These are phyloP conservation scores for Gadus macrocephalus DNA, from an alignment of 2,113 vertebrate genomes.

Conservation along the genomic window DNA sequence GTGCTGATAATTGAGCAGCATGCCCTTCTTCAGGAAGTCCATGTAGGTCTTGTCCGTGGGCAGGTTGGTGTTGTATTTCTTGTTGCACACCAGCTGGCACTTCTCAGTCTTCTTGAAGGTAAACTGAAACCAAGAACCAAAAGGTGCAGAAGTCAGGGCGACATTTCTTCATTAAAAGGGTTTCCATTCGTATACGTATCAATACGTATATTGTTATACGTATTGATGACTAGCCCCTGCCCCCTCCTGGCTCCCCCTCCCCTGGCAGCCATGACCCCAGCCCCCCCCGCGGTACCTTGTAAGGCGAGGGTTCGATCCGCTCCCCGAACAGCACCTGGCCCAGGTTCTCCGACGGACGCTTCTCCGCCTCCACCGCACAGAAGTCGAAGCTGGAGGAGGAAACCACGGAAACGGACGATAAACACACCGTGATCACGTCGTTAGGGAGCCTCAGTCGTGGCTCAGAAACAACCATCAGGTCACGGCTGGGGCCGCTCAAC, in stretches of 20 bases:
- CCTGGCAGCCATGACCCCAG: too few relatives aligned
- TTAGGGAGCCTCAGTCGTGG: not conserved
- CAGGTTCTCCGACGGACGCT: constrained; percentile 91
- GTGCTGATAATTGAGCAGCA: constrained; percentile 94
- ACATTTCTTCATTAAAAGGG: not conserved
- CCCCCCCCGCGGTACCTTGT: constrained; percentile 74
- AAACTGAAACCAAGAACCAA: constrained; percentile 74
- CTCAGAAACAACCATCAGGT: too few relatives aligned
- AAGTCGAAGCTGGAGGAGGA: constrained; percentile 84
- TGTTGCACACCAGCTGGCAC: constrained; percentile 82
- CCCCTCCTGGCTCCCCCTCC: too few relatives aligned
- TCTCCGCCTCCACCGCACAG: constrained; percentile 77
- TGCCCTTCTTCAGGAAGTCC: constrained; percentile 91
- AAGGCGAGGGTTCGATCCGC: constrained; percentile 89
- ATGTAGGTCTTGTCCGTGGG: constrained; percentile 77
- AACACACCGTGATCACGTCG: not conserved
- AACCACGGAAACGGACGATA: not conserved
- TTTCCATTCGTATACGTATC: too few relatives aligned
- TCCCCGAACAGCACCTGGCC: constrained; percentile 92
- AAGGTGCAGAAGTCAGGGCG: not conserved
- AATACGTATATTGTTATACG: too few relatives aligned
- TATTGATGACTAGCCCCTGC: too few relatives aligned
- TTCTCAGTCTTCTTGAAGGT: constrained; percentile 77
- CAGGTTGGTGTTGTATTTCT: constrained; percentile 74
- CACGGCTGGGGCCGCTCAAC: too few relatives aligned